These are phyloP conservation scores for Lepus timidus DNA, from an alignment of 2,113 vertebrate genomes.

Conservation along the genomic window DNA sequence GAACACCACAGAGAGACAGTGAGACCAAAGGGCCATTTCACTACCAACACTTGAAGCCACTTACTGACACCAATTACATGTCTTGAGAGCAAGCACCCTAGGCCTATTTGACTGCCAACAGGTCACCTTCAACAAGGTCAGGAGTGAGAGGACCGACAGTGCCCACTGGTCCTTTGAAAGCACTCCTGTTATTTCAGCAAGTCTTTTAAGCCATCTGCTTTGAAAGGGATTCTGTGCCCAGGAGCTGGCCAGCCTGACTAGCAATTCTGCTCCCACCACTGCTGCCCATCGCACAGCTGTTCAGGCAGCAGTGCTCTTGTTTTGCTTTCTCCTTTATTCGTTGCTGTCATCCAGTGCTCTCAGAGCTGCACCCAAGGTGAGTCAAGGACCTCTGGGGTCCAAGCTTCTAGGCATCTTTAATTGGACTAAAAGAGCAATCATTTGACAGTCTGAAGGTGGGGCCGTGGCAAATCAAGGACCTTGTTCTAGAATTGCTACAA, in stretches of 20 bases:
- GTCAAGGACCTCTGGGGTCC: neutral
- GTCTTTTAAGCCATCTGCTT: neutral
- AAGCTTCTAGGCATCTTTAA: neutral
- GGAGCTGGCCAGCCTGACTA: fast-evolving
- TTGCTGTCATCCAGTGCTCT: neutral
- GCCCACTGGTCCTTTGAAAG: neutral
- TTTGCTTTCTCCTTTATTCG: neutral
- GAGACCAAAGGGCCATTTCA: fast-evolving
- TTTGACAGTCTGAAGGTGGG: neutral
- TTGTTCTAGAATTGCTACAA: neutral
- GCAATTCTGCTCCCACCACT: neutral
- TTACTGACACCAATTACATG: neutral
- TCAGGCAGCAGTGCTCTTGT: neutral
- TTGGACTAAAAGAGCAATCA: neutral
- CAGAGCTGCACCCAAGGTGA: fast-evolving
- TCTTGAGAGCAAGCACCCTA: neutral
- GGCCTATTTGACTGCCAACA: neutral
- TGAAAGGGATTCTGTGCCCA: neutral
- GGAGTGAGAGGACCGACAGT: neutral
- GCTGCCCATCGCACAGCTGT: neutral
- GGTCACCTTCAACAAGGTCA: neutral
- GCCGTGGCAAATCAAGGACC: neutral
- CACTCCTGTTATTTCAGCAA: neutral
- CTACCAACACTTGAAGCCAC: neutral
- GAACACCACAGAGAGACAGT: neutral